Percentiles rank a stretch among this genome's conserved stretches.
phyloP scores from a whole-genome alignment of 30 jellyfish, hydroid and myxozoan species.

The Phacellophora camtschatica region DNA sequence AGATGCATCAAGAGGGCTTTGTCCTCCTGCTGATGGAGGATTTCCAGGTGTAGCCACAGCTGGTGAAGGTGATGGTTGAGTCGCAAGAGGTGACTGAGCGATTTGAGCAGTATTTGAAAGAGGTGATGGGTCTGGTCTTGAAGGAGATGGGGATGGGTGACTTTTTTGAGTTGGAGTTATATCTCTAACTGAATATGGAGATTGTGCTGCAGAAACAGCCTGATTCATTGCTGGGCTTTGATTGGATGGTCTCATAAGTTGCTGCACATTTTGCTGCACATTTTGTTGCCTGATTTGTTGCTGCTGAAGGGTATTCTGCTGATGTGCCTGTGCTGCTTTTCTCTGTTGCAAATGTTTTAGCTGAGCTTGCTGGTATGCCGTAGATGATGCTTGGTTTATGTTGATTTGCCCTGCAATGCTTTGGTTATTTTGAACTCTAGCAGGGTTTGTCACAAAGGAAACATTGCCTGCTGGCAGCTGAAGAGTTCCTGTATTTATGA shows the following conservation, averaged over 20 bases:
- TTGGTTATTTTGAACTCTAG: not conserved
- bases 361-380: constrained; percentile 1
- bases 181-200: not conserved
- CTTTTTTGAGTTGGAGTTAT: constrained; percentile 17
- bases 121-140: constrained; percentile 58
- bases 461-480: constrained; percentile 34
- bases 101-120: constrained; percentile 28
- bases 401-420: not conserved
- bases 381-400: constrained; percentile 24
- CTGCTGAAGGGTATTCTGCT: constrained; percentile 12
- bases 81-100: constrained; percentile 58
- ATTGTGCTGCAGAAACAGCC: constrained; percentile 14
- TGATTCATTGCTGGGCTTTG: constrained; percentile 45
- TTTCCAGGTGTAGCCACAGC: constrained; percentile 67
- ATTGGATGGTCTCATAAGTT: constrained; percentile 14
- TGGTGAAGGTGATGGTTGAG: constrained; percentile 73
- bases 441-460: constrained; percentile 11
- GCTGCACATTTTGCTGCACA: constrained; percentile 38
- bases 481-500: constrained; percentile 8
- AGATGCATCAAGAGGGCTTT: constrained; percentile 66
- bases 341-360: constrained; percentile 48
- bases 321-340: not conserved
- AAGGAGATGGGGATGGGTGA: constrained; percentile 65
- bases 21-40: constrained; percentile 73
- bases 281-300: constrained; percentile 33